A percentile compares a stretch with the other conserved stretches of the same genome.
These are phyloP conservation scores for Rhinella marina DNA, from an alignment of 2,797 vertebrate species.

Conservation along the genomic window DNA sequence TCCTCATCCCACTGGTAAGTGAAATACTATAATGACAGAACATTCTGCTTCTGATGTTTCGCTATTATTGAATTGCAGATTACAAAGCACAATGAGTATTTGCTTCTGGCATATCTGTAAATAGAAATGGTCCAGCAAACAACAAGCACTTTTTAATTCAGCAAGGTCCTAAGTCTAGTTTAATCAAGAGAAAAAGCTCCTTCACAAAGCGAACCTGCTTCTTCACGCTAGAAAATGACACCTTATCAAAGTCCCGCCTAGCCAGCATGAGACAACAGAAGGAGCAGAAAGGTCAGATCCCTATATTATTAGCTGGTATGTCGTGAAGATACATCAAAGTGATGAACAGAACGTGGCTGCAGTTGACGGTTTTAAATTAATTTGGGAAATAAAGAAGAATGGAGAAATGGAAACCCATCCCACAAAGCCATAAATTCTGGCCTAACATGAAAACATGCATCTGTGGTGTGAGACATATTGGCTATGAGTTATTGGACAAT, in stretches of 20 bases:
- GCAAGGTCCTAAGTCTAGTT: slow-evolving; percentile 74
- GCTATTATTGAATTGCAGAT: slow-evolving; percentile 22
- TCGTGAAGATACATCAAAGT: not conserved
- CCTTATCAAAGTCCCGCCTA: slow-evolving; percentile 66
- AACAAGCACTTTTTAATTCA: slow-evolving; percentile 68
- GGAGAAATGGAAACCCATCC: not conserved
- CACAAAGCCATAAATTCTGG: not conserved
- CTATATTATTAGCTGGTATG: slow-evolving; percentile 20
- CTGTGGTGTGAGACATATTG: not conserved
- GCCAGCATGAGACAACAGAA: slow-evolving; percentile 65
- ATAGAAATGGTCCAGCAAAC: slow-evolving; percentile 37
- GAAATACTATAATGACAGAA: slow-evolving; percentile 39
- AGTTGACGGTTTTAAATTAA: not conserved
- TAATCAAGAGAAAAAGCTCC: slow-evolving; percentile 73
- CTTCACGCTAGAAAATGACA: slow-evolving; percentile 67
- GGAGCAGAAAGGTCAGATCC: slow-evolving; percentile 39
- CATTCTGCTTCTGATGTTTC: slow-evolving; percentile 11
- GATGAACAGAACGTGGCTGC: not conserved
- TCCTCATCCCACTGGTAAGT: slow-evolving; percentile 20
- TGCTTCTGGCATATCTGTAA: slow-evolving; percentile 52
- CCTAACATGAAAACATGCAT: not conserved
- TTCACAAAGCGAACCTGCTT: slow-evolving; percentile 69
- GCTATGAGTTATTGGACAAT: not conserved
- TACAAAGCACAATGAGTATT: slow-evolving; percentile 51
- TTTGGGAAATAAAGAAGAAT: slow-evolving; percentile 1